Conservation (phyloP, 2,888 invertebrate species). For the Pseudococcus viburni region DNA sequence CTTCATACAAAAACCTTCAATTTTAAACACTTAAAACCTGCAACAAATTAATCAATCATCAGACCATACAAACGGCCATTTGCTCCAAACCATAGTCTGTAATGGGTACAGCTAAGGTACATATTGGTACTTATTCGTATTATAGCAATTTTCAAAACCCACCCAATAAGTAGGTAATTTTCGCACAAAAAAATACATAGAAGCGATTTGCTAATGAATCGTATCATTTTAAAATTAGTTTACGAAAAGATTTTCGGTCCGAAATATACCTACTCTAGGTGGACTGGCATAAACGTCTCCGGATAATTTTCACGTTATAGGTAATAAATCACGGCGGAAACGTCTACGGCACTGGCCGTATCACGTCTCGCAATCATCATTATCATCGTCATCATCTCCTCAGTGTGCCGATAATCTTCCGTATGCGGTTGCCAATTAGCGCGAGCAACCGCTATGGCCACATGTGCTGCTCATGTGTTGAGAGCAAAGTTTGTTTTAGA, state of each 20-base stretch:
- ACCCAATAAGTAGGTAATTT: background rate
- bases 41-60: background rate
- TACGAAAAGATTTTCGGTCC: constrained; percentile 39
- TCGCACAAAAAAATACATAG: background rate
- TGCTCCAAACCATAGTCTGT: background rate
- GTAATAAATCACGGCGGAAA: constrained; percentile 66
- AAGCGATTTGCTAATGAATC: constrained; percentile 51
- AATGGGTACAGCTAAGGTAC: background rate
- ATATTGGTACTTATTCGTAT: too few relatives aligned
- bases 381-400: constrained; percentile 62
- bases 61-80: background rate
- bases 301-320: constrained; percentile 64
- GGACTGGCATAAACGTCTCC: constrained; percentile 19
- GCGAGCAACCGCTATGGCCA: constrained; percentile 64
- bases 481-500: constrained; percentile 67
- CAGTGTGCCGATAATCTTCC: constrained; percentile 50
- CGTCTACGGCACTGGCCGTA: constrained; percentile 58
- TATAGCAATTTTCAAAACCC: background rate
- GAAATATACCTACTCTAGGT: constrained; percentile 4
- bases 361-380: constrained; percentile 65
- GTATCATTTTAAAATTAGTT: constrained; percentile 63
- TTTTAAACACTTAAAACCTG: background rate
- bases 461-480: constrained; percentile 66
- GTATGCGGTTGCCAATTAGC: constrained; percentile 66
- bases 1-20: background rate